A percentile compares a stretch with the other conserved stretches of the same genome.
Conservation (phyloP, 1,140 invertebrate species). For the Spodoptera frugiperda region DNA sequence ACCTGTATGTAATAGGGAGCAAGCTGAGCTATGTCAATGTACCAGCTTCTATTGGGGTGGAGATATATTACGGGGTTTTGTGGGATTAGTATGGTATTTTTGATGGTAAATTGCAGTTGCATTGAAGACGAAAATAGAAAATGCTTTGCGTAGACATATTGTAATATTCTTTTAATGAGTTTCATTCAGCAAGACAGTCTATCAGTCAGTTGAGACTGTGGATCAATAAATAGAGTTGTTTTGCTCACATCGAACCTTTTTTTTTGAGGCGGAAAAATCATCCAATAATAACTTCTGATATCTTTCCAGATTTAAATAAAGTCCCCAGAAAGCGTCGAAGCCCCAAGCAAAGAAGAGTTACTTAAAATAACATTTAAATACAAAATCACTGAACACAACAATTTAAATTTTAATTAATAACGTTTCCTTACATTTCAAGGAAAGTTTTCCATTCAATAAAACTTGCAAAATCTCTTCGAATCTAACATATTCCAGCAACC, state of each 20-base stretch:
- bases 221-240: too few relatives aligned
- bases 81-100: not conserved
- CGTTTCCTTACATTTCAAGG: conserved; percentile 52
- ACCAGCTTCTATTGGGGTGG: not conserved
- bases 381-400: not conserved
- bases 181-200: too few relatives aligned
- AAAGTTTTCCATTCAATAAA: conserved; percentile 60
- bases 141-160: too few relatives aligned
- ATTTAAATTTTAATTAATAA: conserved; percentile 54
- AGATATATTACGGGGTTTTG: not conserved
- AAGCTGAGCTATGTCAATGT: not conserved
- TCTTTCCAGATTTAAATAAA: too few relatives aligned
- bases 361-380: not conserved
- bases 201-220: too few relatives aligned
- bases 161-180: too few relatives aligned
- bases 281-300: too few relatives aligned
- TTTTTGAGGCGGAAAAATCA: too few relatives aligned
- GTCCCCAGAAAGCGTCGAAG: too few relatives aligned
- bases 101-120: not conserved
- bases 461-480: conserved; percentile 57
- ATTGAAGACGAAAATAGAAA: not conserved
- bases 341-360: not conserved
- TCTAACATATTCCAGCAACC: conserved; percentile 31
- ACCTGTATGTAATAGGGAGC: not conserved
- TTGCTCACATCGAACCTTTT: too few relatives aligned